These are phyloP conservation scores for Cynaeus angustus DNA, from an alignment of 2,888 invertebrate genomes.

Conservation along the genomic window DNA sequence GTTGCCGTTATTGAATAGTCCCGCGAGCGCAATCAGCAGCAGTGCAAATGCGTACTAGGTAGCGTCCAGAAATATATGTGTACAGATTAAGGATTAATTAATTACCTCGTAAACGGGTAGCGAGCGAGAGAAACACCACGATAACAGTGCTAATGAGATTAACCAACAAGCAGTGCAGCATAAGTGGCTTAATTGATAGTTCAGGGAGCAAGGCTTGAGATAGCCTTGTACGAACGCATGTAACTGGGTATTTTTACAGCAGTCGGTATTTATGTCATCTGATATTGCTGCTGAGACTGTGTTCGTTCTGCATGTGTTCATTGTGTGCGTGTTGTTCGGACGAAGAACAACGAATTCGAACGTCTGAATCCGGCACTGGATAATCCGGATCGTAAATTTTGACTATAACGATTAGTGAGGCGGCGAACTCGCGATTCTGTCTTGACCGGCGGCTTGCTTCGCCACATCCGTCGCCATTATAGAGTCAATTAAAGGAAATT, in stretches of 20 bases:
- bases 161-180: constrained; percentile 65
- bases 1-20: constrained; percentile 52
- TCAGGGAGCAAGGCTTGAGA: constrained; percentile 65
- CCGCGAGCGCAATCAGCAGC: constrained; percentile 56
- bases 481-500: constrained; percentile 62
- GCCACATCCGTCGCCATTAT: constrained; percentile 51
- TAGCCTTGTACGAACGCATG: constrained; percentile 69
- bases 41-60: constrained; percentile 50
- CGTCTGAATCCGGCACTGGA: constrained; percentile 23
- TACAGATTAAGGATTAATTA: constrained; percentile 71
- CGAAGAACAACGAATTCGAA: constrained; percentile 8
- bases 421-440: constrained; percentile 43
- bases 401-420: constrained; percentile 49
- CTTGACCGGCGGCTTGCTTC: constrained; percentile 46
- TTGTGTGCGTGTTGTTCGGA: constrained; percentile 44
- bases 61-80: constrained; percentile 62
- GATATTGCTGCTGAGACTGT: constrained; percentile 55
- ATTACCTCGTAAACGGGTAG: constrained; percentile 69
- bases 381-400: constrained; percentile 40
- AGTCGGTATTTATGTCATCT: constrained; percentile 64
- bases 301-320: constrained; percentile 51
- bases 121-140: constrained; percentile 69
- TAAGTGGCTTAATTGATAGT: constrained; percentile 70
- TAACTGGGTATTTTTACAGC: constrained; percentile 60
- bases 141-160: constrained; percentile 71